These are phyloP conservation scores for Tychaedon coryphoeus DNA, from an alignment of 2,113 vertebrate genomes.

Conservation along the genomic window DNA sequence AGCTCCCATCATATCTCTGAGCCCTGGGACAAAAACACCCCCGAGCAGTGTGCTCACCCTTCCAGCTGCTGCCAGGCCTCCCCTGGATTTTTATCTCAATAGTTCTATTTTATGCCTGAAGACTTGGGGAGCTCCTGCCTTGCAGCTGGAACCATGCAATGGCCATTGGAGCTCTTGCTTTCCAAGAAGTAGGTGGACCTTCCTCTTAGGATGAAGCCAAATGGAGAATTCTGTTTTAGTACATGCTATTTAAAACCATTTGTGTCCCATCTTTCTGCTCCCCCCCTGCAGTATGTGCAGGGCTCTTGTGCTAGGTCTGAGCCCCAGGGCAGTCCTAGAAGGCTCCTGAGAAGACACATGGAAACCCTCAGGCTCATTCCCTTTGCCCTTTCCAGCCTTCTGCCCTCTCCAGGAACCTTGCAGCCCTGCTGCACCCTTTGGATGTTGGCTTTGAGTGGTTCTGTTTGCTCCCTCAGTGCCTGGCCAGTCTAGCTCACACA, in stretches of 20 bases:
- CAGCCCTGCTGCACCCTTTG: not conserved
- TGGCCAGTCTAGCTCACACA: not conserved
- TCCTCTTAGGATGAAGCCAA: not conserved
- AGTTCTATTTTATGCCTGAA: not conserved
- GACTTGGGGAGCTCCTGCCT: not conserved
- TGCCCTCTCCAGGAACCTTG: not conserved
- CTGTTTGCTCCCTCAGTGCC: not conserved
- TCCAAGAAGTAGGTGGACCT: not conserved
- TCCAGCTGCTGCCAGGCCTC: not conserved
- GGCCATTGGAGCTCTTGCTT: not conserved
- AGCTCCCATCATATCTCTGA: not conserved
- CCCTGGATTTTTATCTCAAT: not conserved
- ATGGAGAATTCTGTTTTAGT: not conserved
- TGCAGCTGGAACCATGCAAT: not conserved
- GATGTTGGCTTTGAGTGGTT: not conserved
- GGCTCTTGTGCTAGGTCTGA: not conserved
- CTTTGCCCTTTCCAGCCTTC: rapidly evolving
- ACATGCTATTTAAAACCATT: rapidly evolving
- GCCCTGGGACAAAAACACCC: not conserved
- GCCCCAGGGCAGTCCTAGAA: not conserved
- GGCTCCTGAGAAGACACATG: not conserved
- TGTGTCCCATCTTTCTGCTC: not conserved
- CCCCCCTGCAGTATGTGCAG: not conserved
- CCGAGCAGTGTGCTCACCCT: not conserved
- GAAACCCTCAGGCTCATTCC: not conserved